Evolutionary conservation across 2,888 invertebrate species (phyloP).

Genomic region (Lampropteryx suffumata): DNA sequence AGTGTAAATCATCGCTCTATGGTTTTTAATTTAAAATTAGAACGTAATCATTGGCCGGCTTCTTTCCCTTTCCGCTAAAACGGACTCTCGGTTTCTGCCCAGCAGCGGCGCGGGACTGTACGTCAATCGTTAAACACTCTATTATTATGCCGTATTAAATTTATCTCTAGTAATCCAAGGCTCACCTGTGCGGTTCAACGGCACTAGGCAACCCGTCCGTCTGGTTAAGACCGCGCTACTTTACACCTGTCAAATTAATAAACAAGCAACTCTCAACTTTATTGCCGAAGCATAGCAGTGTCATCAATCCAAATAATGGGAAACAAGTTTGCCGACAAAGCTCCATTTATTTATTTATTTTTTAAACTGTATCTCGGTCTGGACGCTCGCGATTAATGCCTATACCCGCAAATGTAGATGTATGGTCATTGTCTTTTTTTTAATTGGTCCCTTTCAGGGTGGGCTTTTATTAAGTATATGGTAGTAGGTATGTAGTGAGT

Average conservation of each 20-base stretch:
- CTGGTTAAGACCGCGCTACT: slow-evolving; percentile 70
- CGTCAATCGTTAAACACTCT: slow-evolving; percentile 57
- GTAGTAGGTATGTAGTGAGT: slow-evolving; percentile 1
- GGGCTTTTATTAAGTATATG: slow-evolving; percentile 41
- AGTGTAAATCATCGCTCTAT: background rate
- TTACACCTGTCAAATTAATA: slow-evolving; percentile 61
- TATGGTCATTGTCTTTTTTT: slow-evolving; percentile 41
- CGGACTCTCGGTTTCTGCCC: slow-evolving; percentile 52
- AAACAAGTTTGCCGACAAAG: slow-evolving; percentile 62
- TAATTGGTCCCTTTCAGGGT: slow-evolving; percentile 46
- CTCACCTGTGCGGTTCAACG: slow-evolving; percentile 78
- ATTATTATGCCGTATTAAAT: slow-evolving; percentile 75
- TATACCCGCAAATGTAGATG: slow-evolving; percentile 48
- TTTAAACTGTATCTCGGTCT: slow-evolving; percentile 68
- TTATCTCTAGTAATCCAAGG: slow-evolving; percentile 77
- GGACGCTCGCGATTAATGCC: slow-evolving; percentile 66
- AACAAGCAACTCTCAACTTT: slow-evolving; percentile 62
- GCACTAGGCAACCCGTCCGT: slow-evolving; percentile 72
- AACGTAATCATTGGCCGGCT: slow-evolving; percentile 21
- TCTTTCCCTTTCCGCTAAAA: slow-evolving; percentile 36
- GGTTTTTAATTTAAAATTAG: slow-evolving; percentile 13
- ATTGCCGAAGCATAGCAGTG: slow-evolving; percentile 45
- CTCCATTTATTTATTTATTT: slow-evolving; percentile 69
- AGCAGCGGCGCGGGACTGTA: slow-evolving; percentile 33
- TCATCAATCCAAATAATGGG: slow-evolving; percentile 44